A percentile compares a stretch with the other conserved stretches of the same genome.
phyloP scores from a whole-genome alignment of 1,140 invertebrate species.

The Choristoneura fumiferana region DNA sequence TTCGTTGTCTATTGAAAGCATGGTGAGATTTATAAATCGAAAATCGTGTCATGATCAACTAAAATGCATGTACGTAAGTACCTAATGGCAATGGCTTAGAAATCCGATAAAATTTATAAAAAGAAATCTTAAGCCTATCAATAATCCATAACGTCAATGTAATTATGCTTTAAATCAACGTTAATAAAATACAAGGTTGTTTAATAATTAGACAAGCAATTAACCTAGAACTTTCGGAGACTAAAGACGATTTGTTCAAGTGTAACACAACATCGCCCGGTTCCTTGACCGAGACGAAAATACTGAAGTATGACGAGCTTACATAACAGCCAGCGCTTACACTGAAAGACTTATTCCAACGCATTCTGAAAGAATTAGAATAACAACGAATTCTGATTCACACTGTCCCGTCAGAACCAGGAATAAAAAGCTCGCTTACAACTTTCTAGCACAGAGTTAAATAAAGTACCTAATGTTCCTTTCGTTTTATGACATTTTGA shows the following conservation, averaged over 20 bases:
- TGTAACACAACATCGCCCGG: background rate
- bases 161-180: conserved; percentile 1
- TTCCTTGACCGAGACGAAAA: conserved; percentile 36
- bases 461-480: too few species aligned
- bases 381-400: background rate
- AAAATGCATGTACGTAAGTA: conserved; percentile 30
- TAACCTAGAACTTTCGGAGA: background rate
- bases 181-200: conserved; percentile 1
- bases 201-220: conserved; percentile 11
- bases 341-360: background rate
- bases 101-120: conserved; percentile 20
- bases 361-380: conserved; percentile 3
- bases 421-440: background rate
- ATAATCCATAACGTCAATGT: background rate
- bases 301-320: conserved; percentile 16
- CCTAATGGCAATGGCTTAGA: conserved; percentile 25
- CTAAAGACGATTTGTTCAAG: conserved; percentile 1
- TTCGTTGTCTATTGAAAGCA: background rate
- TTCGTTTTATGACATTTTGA: too few species aligned
- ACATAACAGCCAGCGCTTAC: conserved; percentile 14
- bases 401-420: background rate
- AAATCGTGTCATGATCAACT: background rate
- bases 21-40: too few species aligned
- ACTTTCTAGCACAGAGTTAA: too few species aligned
- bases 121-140: background rate